A percentile compares a stretch with the other conserved stretches of the same genome.
These are phyloP conservation scores for Drosophila prostipennis DNA, from an alignment of 2,888 invertebrate genomes.

Conservation along the genomic window DNA sequence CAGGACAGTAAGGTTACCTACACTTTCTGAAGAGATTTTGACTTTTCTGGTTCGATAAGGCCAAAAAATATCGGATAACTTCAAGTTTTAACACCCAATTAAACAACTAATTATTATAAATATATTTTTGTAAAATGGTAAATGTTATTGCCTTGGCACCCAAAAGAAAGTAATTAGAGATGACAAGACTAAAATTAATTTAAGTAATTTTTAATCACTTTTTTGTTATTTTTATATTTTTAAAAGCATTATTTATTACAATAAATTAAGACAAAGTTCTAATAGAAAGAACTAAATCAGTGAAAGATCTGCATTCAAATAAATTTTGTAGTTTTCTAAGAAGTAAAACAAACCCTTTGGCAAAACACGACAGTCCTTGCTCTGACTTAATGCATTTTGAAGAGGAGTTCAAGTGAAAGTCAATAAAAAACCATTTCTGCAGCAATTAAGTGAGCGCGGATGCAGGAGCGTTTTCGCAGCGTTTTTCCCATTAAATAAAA, in stretches of 20 bases:
- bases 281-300: not conserved
- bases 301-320: not conserved
- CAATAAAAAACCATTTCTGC: conserved; percentile 75
- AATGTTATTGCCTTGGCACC: too few relatives aligned
- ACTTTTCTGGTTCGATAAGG: too few relatives aligned
- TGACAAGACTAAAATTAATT: too few relatives aligned
- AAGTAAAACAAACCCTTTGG: not conserved
- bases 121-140: too few relatives aligned
- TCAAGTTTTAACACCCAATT: too few relatives aligned
- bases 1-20: not conserved
- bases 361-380: not conserved
- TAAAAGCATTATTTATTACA: too few relatives aligned
- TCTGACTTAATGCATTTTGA: conserved; percentile 34
- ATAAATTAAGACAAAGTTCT: too few relatives aligned
- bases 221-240: too few relatives aligned
- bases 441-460: conserved; percentile 69
- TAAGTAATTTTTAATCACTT: too few relatives aligned
- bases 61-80: too few relatives aligned
- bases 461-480: conserved; percentile 55
- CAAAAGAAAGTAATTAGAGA: too few relatives aligned
- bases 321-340: not conserved
- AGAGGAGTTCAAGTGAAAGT: conserved; percentile 68
- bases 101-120: too few relatives aligned
- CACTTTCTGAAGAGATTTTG: not conserved
- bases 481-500: conserved; percentile 71